Conservation (phyloP, 35 echinoderm and acorn worm species). For the Lytechinus pictus region DNA sequence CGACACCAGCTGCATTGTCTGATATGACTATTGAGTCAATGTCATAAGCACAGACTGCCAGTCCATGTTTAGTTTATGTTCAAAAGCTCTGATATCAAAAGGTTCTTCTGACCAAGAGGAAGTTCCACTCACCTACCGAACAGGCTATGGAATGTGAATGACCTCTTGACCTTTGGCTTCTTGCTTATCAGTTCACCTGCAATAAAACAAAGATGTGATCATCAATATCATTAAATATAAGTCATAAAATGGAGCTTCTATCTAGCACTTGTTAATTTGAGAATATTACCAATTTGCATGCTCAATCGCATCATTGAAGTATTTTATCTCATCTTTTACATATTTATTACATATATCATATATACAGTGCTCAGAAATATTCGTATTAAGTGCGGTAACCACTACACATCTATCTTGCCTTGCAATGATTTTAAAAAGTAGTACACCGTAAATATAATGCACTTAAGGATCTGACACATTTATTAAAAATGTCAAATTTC, state of each 20-base stretch:
- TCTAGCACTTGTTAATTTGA: too few species aligned
- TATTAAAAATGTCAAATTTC: too few species aligned
- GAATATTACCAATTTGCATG: too few species aligned
- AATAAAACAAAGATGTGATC: not conserved
- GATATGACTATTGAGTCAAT: not conserved
- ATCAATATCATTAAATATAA: not conserved
- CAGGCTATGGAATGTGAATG: constrained; percentile 39
- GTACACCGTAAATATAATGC: too few species aligned
- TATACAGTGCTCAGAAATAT: too few species aligned
- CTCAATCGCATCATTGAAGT: too few species aligned
- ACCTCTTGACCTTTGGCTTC: constrained; percentile 53
- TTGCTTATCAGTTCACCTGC: constrained; percentile 33
- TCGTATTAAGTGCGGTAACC: too few species aligned
- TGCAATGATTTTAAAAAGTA: too few species aligned
- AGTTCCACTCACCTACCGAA: not conserved
- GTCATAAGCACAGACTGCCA: not conserved
- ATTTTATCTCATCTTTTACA: too few species aligned
- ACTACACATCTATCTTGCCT: too few species aligned
- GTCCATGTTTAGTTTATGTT: not conserved
- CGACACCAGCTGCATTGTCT: not conserved
- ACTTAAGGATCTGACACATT: too few species aligned
- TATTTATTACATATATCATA: too few species aligned
- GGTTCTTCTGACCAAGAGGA: not conserved
- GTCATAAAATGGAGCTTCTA: not conserved
- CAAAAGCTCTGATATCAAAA: not conserved